Evolutionary conservation across 2,888 invertebrate species (phyloP).

Genomic region (Machimus rusticus): DNA sequence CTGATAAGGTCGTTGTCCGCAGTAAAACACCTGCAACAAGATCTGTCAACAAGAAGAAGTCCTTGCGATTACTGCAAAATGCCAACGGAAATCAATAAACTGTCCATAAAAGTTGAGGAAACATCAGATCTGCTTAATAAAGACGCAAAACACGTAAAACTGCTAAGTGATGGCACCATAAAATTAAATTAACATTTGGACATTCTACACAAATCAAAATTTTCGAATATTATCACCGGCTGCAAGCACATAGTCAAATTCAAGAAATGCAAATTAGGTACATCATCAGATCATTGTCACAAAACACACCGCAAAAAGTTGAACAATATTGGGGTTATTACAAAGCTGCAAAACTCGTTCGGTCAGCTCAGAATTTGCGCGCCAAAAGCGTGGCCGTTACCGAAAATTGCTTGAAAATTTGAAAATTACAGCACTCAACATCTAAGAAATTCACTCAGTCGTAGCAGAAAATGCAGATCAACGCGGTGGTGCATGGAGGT

Average conservation of each 20-base stretch:
- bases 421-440: neutral
- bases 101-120: neutral
- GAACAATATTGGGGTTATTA: neutral
- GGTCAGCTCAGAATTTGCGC: neutral
- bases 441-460: neutral
- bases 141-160: neutral
- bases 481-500: neutral
- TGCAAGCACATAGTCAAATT: neutral
- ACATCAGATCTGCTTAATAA: neutral
- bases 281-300: neutral
- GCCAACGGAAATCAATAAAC: neutral
- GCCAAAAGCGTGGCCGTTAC: neutral
- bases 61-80: neutral
- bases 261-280: neutral
- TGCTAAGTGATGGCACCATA: neutral
- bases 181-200: neutral
- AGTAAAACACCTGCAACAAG: neutral
- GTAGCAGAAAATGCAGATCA: neutral
- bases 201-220: neutral
- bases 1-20: neutral
- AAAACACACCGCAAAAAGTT: neutral
- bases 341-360: neutral
- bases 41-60: neutral
- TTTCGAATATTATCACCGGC: neutral
- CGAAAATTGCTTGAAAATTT: neutral